Percentiles rank a stretch among this genome's conserved stretches.
phyloP scores from a whole-genome alignment of 2,113 vertebrate genomes.

The Hypomesus transpacificus region DNA sequence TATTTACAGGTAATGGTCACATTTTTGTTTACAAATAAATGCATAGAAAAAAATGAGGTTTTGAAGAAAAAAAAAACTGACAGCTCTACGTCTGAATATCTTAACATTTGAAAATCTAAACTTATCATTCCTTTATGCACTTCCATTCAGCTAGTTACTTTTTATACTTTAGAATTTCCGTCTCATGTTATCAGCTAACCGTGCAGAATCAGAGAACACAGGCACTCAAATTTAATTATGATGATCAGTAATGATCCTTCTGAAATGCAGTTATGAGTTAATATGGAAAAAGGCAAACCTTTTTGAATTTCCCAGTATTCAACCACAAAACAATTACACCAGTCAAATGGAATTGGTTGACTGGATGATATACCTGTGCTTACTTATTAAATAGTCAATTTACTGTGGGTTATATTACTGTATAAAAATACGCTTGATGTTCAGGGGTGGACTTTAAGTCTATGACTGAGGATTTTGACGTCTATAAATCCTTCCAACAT shows the following conservation, averaged over 20 bases:
- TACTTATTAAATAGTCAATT: too few species aligned
- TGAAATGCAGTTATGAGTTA: background rate
- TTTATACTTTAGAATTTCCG: slow-evolving; percentile 21
- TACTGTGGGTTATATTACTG: too few species aligned
- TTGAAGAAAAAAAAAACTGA: slow-evolving; percentile 25
- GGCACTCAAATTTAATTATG: slow-evolving; percentile 32
- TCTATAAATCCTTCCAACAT: background rate
- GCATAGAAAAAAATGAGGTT: slow-evolving; percentile 52
- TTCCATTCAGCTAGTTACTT: background rate
- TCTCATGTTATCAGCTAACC: slow-evolving; percentile 27
- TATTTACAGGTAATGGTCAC: slow-evolving; percentile 61
- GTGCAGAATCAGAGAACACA: slow-evolving; percentile 22
- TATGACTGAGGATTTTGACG: too few species aligned
- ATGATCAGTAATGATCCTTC: slow-evolving; percentile 22
- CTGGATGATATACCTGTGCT: too few species aligned
- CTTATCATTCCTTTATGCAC: slow-evolving; percentile 1
- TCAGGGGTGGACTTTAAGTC: too few species aligned
- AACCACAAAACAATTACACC: too few species aligned
- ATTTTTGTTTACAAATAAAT: slow-evolving; percentile 40
- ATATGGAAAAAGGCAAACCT: too few species aligned
- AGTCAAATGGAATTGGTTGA: too few species aligned
- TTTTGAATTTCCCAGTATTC: too few species aligned
- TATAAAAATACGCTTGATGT: too few species aligned
- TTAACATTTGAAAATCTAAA: slow-evolving; percentile 6
- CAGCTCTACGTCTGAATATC: too few species aligned